Percentiles rank a stretch among this genome's conserved stretches.
Evolutionary conservation across 2,888 invertebrate genomes (phyloP).

Genomic region (Trachelus stipa): DNA sequence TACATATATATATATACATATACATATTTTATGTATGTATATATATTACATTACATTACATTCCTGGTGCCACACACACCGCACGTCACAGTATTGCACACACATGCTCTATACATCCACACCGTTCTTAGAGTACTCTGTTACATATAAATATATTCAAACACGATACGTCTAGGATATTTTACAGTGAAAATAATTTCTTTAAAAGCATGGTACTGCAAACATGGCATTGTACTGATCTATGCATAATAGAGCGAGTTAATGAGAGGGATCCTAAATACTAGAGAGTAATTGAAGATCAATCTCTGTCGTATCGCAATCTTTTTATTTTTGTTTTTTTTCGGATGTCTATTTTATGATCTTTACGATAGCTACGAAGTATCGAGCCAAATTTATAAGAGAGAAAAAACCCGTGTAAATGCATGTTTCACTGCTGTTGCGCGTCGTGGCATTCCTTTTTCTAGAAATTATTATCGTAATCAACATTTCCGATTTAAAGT

Average conservation of each 20-base stretch:
- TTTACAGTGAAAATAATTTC: slow-evolving; percentile 25
- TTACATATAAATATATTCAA: slow-evolving; percentile 46
- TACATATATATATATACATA: neutral
- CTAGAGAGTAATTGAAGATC: neutral
- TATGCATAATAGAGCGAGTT: slow-evolving; percentile 6
- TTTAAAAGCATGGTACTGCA: slow-evolving; percentile 16
- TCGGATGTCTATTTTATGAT: slow-evolving; percentile 23
- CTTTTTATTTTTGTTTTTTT: slow-evolving; percentile 11
- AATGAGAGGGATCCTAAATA: neutral
- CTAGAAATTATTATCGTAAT: slow-evolving; percentile 31
- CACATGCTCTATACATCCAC: slow-evolving; percentile 52
- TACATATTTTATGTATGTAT: slow-evolving; percentile 38
- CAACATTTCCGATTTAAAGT: neutral
- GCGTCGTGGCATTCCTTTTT: slow-evolving; percentile 32
- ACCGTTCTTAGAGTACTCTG: slow-evolving; percentile 29
- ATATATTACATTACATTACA: slow-evolving; percentile 48
- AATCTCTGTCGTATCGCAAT: neutral
- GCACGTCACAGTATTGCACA: slow-evolving; percentile 55
- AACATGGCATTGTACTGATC: slow-evolving; percentile 20
- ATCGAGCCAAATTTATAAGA: slow-evolving; percentile 16
- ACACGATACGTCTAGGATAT: slow-evolving; percentile 46
- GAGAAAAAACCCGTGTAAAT: neutral
- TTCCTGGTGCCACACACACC: slow-evolving; percentile 49
- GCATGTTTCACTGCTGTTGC: neutral
- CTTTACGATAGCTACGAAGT: neutral